phyloP scores from a whole-genome alignment of 2,888 invertebrate genomes.

The Heliconius ethilla region DNA sequence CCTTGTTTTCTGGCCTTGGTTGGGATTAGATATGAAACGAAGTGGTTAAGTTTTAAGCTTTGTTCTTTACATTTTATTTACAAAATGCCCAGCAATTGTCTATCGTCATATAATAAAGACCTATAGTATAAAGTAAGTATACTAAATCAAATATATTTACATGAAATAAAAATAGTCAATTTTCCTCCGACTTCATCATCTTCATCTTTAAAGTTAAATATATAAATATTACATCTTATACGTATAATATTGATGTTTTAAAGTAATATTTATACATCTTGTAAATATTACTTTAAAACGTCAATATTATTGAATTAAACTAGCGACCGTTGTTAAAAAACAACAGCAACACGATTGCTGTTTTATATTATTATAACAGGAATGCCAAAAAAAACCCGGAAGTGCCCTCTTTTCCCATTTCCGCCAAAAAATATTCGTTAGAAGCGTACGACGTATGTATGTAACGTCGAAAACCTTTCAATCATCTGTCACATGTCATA shows the following conservation, averaged over 20 bases:
- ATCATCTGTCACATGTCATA: conserved; percentile 10
- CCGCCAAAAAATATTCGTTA: not conserved
- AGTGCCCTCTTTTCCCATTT: conserved; percentile 1
- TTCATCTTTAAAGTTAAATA: no score
- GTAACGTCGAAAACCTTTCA: conserved; percentile 11
- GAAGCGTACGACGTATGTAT: not conserved
- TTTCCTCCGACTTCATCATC: no score
- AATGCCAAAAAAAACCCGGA: not conserved
- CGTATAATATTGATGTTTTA: no score
- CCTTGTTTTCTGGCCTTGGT: not conserved
- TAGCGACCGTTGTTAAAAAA: not conserved
- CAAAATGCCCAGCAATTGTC: not conserved
- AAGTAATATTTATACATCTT: no score
- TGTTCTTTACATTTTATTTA: no score
- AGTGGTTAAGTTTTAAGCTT: no score
- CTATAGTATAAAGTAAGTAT: not conserved
- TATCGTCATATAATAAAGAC: not conserved
- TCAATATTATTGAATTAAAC: not conserved
- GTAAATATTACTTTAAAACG: not conserved
- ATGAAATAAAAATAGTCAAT: no score
- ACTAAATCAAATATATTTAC: no score
- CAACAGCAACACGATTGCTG: not conserved
- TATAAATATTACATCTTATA: no score
- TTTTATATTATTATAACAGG: not conserved
- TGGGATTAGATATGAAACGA: not conserved